Percentiles rank a stretch among this genome's conserved stretches.
phyloP scores from a whole-genome alignment of 1,140 invertebrate genomes.

The Pygmarrhopalites habei region DNA sequence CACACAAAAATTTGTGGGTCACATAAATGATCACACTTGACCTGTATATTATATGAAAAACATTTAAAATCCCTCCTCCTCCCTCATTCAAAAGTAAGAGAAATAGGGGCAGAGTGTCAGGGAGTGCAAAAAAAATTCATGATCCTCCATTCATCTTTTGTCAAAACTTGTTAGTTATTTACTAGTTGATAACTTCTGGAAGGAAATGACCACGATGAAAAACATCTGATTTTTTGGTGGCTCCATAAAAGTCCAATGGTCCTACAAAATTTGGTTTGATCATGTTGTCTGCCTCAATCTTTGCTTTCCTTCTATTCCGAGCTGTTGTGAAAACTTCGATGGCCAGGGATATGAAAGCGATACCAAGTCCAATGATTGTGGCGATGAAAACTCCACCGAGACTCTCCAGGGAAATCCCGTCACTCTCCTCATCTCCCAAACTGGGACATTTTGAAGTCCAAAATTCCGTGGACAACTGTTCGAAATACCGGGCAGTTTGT shows the following conservation, averaged over 20 bases:
- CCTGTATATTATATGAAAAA: too few species aligned
- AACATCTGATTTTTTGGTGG: constrained; percentile 30
- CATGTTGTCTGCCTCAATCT: constrained; percentile 36
- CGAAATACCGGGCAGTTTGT: constrained; percentile 77
- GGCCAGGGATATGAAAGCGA: constrained; percentile 38
- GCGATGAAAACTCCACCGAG: constrained; percentile 84
- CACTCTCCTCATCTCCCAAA: constrained; percentile 53
- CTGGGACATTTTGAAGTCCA: constrained; percentile 52
- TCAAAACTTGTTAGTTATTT: too few species aligned
- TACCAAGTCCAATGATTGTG: constrained; percentile 58
- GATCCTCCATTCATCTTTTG: too few species aligned
- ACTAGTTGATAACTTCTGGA: constrained; percentile 38
- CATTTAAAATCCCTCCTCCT: too few species aligned
- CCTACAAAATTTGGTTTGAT: constrained; percentile 36
- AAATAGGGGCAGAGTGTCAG: too few species aligned
- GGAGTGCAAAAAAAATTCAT: too few species aligned
- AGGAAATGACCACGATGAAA: constrained; percentile 28
- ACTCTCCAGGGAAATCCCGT: constrained; percentile 79
- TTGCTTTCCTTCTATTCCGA: constrained; percentile 34
- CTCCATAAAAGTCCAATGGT: constrained; percentile 37
- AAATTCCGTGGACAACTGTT: constrained; percentile 64
- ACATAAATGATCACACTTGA: too few species aligned
- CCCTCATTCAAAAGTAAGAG: too few species aligned
- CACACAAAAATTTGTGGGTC: too few species aligned
- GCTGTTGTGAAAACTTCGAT: constrained; percentile 38